Evolutionary conservation across 1,140 invertebrate species (phyloP).

Genomic region (Ceratina japonica): DNA sequence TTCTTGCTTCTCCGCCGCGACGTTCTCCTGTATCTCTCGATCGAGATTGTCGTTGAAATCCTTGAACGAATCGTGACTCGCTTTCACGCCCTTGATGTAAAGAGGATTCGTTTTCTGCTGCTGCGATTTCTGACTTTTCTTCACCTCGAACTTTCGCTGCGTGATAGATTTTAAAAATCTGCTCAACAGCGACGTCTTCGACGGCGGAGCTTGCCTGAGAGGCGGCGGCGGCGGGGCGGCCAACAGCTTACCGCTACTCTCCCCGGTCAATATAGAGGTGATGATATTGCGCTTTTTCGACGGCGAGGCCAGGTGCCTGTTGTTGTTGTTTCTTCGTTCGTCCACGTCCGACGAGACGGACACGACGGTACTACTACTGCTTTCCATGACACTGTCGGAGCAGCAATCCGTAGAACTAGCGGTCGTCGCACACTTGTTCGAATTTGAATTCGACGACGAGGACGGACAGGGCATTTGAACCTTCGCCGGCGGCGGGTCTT

Average conservation of each 20-base stretch:
- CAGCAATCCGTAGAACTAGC: conserved; percentile 1
- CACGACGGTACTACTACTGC: conserved; percentile 61
- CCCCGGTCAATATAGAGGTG: conserved; percentile 72
- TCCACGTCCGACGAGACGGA: conserved; percentile 63
- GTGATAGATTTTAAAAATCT: conserved; percentile 88
- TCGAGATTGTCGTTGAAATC: conserved; percentile 76
- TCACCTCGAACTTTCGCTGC: conserved; percentile 87
- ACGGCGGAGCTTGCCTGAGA: conserved; percentile 77
- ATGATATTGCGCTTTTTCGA: conserved; percentile 74
- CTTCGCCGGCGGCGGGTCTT: conserved; percentile 74
- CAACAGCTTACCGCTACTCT: conserved; percentile 66
- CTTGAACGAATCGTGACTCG: conserved; percentile 67
- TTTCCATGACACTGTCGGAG: conserved; percentile 55
- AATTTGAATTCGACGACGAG: conserved; percentile 32
- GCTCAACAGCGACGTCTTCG: conserved; percentile 86
- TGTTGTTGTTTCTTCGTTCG: conserved; percentile 67
- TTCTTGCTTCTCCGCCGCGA: conserved; percentile 62
- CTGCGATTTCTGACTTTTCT: conserved; percentile 81
- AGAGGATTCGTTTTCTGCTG: conserved; percentile 68
- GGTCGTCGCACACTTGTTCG: conserved; percentile 60
- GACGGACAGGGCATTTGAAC: conserved; percentile 68
- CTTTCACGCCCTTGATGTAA: conserved; percentile 76
- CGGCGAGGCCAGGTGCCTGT: conserved; percentile 73
- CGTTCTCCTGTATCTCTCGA: conserved; percentile 74
- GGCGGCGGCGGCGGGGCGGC: too few relatives aligned